Evolutionary conservation across 2,113 vertebrate species (phyloP), one percentile per base, ranked within the genome.

Genomic region (Siphamia tubifer): DNA sequence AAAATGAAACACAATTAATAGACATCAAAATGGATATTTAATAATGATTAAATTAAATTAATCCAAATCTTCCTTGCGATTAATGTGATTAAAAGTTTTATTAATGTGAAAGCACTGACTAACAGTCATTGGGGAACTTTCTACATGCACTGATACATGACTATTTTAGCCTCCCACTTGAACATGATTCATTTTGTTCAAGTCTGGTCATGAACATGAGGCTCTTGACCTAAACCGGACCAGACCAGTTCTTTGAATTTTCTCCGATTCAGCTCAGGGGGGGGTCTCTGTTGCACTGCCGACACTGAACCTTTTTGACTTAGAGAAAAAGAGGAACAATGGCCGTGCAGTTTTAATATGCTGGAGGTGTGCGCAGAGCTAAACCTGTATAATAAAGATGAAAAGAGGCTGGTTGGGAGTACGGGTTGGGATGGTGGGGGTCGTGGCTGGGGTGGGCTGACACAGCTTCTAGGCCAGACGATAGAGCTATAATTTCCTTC

Each of bases 401-500:
- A 52, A 54, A 49, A 16, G 17, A 38, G 23, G 3, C 34, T 49
- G 57, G 61, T 45, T 32, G 32, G 57, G 40, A 43, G 47, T 16
- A 27, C 11, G 25, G 39, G 39, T 40, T 63, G 55, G 49, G 49
- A 40, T 52, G 44, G 55, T 24, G 53, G 55, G 51, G 47, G 58
- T 57, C 17, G 34, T 55, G 52, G 52, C 51, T 44, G 55, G 31
- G 52, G 30, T 51, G 45, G 71, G 48, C 54, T 74, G 74, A 90
- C 87, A 84, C 73, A 54, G 66, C 68, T 67, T 73, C 68, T 72
- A 74, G 74, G 85, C 60, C 61, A 64, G 19, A 82, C 85, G 79
- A 89, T 86, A 82, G 76, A 81, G 80, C 68, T 79, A 77, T 89
- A 85, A 87, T 90, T 87, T 89, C 75, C 72, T 77, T 58, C 39